Evolutionary conservation across 2,113 vertebrate species (phyloP), one percentile per base, ranked within the genome.

Genomic region (Zosterops japonicus): DNA sequence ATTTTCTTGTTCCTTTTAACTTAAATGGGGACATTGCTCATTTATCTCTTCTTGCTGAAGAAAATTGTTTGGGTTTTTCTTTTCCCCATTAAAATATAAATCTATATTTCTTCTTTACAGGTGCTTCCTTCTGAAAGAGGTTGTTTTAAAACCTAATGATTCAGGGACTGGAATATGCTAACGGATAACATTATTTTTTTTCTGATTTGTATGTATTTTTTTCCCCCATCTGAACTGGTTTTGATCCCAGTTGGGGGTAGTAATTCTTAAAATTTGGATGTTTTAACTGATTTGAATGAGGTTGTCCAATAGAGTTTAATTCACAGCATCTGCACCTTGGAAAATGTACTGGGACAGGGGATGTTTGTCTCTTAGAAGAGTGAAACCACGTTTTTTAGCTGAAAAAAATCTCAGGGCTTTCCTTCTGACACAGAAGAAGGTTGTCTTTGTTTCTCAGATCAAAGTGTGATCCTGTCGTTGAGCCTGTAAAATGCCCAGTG

Each of bases 371-470:
- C 57, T 36, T 61, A 18, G 35, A 94, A 83, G 87, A 92, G 75
- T 3, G 20, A 63, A 92, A 52, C 78, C 56, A 60, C 50, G 12
- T 92, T 90, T 88, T 90, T 84, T 61, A 39, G 56, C 47, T 68
- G 29, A 17, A 63, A 78, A 95, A 95, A 28, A 95, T 47, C 57
- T 78, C 31, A 31, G 36, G 53, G 29, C 29, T 95, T 84, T 64
- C 80, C 67, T 61, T 78, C 85, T 86, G 85, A 64, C 68, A 53
- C 68, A 70, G 92, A 94, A 96, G 94, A 93, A 95, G 90, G 68
- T 93, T 95, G 85, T 88, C 92, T 96, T 83, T 95, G 94, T 95
- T 95, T 93, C 92, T 60, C 49, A 93, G 94, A 97, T 95, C 95
- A 93, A 97, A 97, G 92, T 93, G 93, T 27, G 79, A 81, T 94